A percentile compares a stretch with the other conserved stretches of the same genome.
Conservation (phyloP, 2,797 vertebrate species). For the Pampus argenteus region DNA sequence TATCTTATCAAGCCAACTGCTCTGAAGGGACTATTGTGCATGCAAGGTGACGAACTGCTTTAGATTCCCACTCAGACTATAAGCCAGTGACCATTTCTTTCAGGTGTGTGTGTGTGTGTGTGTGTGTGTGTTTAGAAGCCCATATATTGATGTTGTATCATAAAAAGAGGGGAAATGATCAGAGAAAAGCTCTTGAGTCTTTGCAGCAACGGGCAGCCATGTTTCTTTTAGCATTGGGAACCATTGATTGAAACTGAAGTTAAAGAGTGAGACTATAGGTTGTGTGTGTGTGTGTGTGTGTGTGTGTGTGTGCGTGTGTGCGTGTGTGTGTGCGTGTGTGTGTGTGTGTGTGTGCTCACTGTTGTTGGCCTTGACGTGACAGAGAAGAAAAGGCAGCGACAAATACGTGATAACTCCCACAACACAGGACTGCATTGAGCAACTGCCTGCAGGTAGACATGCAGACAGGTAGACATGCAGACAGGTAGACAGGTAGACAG, state of each 20-base stretch:
- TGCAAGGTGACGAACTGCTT: conserved; percentile 69
- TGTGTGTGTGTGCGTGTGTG: not conserved
- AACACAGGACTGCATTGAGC: conserved; percentile 33
- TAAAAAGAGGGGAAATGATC: conserved; percentile 13
- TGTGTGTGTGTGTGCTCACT: not conserved
- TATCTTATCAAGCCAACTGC: conserved; percentile 82
- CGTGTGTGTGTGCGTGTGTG: not conserved
- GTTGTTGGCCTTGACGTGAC: conserved; percentile 23
- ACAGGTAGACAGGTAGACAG: conserved; percentile 3
- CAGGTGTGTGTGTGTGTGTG: conserved; percentile 9
- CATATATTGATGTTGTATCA: conserved; percentile 15
- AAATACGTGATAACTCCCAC: conserved; percentile 49
- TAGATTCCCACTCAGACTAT: conserved; percentile 46
- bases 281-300: no score
- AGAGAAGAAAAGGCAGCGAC: conserved; percentile 39
- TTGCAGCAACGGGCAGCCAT: conserved; percentile 12
- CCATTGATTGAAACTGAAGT: conserved; percentile 10
- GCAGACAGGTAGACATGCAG: conserved; percentile 1
- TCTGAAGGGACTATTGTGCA: conserved; percentile 75
- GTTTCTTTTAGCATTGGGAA: not conserved
- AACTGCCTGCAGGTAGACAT: conserved; percentile 17
- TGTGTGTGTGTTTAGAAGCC: conserved; percentile 2
- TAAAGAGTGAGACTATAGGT: not conserved
- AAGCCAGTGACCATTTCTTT: conserved; percentile 23
- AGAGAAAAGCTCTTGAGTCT: not conserved